phyloP scores from a whole-genome alignment of 1,140 invertebrate genomes.

The Trichoplusia ni region DNA sequence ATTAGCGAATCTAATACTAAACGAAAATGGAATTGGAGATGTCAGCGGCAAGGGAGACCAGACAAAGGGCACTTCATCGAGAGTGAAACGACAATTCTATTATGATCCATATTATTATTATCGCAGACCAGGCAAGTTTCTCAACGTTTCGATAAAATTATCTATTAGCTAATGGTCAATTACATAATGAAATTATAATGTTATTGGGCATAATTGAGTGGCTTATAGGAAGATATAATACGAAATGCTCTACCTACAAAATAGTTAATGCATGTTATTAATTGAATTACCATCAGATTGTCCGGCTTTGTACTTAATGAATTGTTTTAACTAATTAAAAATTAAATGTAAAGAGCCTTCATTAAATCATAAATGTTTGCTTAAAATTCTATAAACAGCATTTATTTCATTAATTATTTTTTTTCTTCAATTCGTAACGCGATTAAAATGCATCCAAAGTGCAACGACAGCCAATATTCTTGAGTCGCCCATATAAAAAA shows the following conservation, averaged over 20 bases:
- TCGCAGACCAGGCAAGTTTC: slow-evolving; percentile 36
- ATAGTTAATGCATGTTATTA: neutral
- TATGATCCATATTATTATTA: slow-evolving; percentile 40
- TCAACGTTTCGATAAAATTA: neutral
- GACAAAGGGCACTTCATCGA: slow-evolving; percentile 33
- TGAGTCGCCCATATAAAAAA: too few species aligned
- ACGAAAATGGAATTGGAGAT: slow-evolving; percentile 37
- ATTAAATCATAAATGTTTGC: too few species aligned
- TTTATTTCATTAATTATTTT: neutral
- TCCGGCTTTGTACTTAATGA: too few species aligned
- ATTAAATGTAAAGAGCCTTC: too few species aligned
- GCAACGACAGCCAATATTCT: too few species aligned
- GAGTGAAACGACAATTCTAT: slow-evolving; percentile 54
- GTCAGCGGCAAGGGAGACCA: slow-evolving; percentile 9
- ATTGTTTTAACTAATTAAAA: too few species aligned
- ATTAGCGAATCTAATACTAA: slow-evolving; percentile 42
- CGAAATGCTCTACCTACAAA: neutral
- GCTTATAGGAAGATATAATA: neutral
- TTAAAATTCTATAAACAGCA: too few species aligned
- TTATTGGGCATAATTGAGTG: too few species aligned
- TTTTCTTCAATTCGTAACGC: too few species aligned
- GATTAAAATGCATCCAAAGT: too few species aligned
- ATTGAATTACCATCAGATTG: too few species aligned
- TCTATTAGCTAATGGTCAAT: neutral
- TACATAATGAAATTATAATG: neutral